A percentile compares a stretch with the other conserved stretches of the same genome.
phyloP scores from a whole-genome alignment of 2,113 vertebrate genomes.

The Lamprotornis superbus region DNA sequence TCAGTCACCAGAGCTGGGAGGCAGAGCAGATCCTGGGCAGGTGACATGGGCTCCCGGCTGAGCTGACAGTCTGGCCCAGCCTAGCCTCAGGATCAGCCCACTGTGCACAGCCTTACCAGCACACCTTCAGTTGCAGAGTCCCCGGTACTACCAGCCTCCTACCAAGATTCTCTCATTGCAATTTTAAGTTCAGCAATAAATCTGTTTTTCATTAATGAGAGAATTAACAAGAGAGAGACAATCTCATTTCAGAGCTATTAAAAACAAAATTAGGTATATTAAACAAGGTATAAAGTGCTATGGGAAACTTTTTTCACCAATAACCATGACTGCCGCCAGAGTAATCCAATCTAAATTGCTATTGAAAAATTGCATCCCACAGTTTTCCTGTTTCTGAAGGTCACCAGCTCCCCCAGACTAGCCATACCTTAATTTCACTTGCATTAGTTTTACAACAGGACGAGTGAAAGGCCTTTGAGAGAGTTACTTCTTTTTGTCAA shows the following conservation, averaged over 20 bases:
- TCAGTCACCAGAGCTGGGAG: accelerated
- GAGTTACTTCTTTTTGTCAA: background rate
- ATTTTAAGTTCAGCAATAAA: conserved; percentile 28
- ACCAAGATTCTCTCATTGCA: background rate
- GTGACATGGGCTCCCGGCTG: accelerated
- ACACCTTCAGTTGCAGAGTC: background rate
- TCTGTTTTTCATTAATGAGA: conserved; percentile 46
- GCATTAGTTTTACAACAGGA: background rate
- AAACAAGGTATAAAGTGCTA: conserved; percentile 14
- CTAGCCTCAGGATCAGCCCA: background rate
- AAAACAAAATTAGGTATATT: conserved; percentile 47
- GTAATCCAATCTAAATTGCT: conserved; percentile 5
- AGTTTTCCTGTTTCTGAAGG: conserved; percentile 15
- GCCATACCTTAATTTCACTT: background rate
- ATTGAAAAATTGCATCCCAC: conserved; percentile 1
- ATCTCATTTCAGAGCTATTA: conserved; percentile 46
- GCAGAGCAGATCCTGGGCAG: background rate
- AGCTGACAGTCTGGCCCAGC: background rate
- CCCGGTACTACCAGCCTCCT: background rate
- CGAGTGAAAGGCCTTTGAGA: background rate
- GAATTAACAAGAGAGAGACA: conserved; percentile 46
- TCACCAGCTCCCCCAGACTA: background rate
- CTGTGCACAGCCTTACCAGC: accelerated
- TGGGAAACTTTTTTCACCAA: conserved; percentile 10
- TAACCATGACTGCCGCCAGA: background rate